Conservation (phyloP, 2,888 invertebrate genomes). For the Rotaria sp. region DNA sequence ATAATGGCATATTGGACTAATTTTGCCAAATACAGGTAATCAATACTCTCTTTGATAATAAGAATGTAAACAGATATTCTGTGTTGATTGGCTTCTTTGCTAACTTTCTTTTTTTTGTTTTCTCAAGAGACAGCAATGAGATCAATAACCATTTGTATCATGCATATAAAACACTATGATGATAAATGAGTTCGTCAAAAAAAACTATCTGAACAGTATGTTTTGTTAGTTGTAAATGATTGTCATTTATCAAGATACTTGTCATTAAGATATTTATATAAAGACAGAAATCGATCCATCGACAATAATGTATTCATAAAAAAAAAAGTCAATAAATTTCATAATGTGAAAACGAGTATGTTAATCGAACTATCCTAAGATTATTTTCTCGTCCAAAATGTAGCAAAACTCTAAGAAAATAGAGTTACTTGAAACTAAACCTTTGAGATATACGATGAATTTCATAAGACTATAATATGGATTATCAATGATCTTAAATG, state of each 20-base stretch:
- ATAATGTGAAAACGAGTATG: no score
- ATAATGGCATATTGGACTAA: slow-evolving; percentile 91
- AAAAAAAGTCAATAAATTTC: no score
- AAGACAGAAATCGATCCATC: not conserved
- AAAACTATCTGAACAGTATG: not conserved
- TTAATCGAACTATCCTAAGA: no score
- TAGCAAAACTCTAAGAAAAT: no score
- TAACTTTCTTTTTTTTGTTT: not conserved
- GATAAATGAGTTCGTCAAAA: not conserved
- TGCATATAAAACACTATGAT: not conserved
- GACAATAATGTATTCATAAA: no score
- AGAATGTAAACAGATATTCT: not conserved
- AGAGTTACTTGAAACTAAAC: no score
- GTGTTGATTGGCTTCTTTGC: not conserved
- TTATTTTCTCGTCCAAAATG: no score
- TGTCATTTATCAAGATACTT: not conserved
- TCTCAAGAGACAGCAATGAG: not conserved
- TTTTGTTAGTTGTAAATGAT: not conserved
- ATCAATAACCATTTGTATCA: not conserved
- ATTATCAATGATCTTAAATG: no score
- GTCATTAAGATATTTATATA: not conserved
- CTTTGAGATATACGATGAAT: no score
- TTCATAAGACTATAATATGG: no score
- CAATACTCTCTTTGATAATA: not conserved
- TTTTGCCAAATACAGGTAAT: slow-evolving; percentile 83